phyloP scores from a whole-genome alignment of 92 coral and sea anemone species.

The Virgularia gustaviana region DNA sequence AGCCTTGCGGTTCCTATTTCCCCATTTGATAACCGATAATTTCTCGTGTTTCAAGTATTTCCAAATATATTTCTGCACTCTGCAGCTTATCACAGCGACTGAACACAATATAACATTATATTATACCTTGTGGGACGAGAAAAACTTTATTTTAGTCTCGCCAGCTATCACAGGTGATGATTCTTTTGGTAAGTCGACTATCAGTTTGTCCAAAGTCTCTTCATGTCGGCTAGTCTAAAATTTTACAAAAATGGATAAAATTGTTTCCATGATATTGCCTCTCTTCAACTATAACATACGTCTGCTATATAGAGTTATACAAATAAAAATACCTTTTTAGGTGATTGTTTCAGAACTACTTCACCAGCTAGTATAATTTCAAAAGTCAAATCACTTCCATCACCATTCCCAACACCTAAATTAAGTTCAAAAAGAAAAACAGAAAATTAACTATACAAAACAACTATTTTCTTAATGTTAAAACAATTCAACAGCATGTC shows the following conservation, averaged over 20 bases:
- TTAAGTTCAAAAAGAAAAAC: not conserved
- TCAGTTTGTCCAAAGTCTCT: slow-evolving; percentile 77
- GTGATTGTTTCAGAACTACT: slow-evolving; percentile 59
- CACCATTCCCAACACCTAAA: slow-evolving; percentile 83
- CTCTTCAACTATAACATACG: not conserved
- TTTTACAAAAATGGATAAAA: too few relatives aligned
- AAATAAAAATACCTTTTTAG: slow-evolving; percentile 61
- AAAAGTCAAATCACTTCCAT: slow-evolving; percentile 76
- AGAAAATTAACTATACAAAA: not conserved
- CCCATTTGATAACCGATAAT: too few relatives aligned
- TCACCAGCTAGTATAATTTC: slow-evolving; percentile 87
- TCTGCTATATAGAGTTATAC: not conserved
- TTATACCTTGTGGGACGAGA: slow-evolving; percentile 74
- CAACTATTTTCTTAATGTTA: not conserved
- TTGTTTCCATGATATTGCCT: not conserved
- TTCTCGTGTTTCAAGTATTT: too few relatives aligned
- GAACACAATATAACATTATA: not conserved
- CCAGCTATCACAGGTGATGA: slow-evolving; percentile 79
- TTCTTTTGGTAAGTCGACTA: slow-evolving; percentile 58
- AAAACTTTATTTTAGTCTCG: slow-evolving; percentile 85
- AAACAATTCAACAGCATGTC: too few relatives aligned
- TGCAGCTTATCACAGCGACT: too few relatives aligned
- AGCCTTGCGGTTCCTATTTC: too few relatives aligned
- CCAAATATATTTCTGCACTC: too few relatives aligned
- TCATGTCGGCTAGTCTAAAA: too few relatives aligned